Percentiles rank a stretch among this genome's conserved stretches.
phyloP scores from a whole-genome alignment of 2,113 vertebrate species.

The Hucho hucho region DNA sequence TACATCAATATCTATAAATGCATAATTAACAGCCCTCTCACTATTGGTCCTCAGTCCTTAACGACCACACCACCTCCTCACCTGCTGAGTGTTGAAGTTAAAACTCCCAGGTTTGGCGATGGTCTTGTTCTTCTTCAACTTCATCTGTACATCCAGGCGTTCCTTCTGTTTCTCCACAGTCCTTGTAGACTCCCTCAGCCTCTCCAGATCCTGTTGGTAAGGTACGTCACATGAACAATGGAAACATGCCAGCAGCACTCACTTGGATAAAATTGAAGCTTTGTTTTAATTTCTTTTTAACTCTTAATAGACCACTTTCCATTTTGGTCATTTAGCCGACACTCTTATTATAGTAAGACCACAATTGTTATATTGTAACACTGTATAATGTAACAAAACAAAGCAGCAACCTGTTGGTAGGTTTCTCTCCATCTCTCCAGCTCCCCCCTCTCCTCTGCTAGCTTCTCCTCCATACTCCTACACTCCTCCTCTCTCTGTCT shows the following conservation, averaged over 20 bases:
- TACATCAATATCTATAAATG: too few species aligned
- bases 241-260: too few species aligned
- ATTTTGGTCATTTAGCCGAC: too few species aligned
- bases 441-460: conserved; percentile 71
- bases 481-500: conserved; percentile 68
- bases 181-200: conserved; percentile 80
- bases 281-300: too few species aligned
- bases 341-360: too few species aligned
- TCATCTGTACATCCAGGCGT: conserved; percentile 74
- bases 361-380: too few species aligned
- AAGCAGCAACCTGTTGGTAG: conserved; percentile 77
- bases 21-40: too few species aligned
- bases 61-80: conserved; percentile 30
- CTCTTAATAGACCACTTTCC: too few species aligned
- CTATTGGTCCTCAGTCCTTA: not conserved
- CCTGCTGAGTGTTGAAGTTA: conserved; percentile 66
- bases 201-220: conserved; percentile 89
- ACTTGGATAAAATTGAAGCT: too few species aligned
- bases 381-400: too few species aligned
- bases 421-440: conserved; percentile 67
- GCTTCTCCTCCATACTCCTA: conserved; percentile 55
- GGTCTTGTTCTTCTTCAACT: conserved; percentile 72
- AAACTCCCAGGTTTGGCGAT: conserved; percentile 21
- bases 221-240: not conserved
- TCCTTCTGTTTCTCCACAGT: conserved; percentile 80